Conservation (phyloP, 2,113 vertebrate genomes). For the Channa maculata region DNA sequence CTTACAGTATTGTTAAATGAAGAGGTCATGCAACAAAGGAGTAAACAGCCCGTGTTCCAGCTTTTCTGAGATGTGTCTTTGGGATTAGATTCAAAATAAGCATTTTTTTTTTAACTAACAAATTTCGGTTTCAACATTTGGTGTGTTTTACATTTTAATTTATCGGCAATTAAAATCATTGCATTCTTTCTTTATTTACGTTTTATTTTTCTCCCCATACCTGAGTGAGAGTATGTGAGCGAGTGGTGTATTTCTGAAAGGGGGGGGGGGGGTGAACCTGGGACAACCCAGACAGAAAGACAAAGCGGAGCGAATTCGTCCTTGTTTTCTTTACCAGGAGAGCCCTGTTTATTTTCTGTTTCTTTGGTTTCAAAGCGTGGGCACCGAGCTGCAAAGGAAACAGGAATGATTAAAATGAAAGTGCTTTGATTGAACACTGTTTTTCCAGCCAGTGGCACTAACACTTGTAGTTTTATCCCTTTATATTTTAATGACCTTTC, state of each 20-base stretch:
- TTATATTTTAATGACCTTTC: slow-evolving; percentile 68
- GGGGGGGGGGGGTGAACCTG: background rate
- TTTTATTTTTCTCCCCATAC: background rate
- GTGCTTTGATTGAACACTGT: slow-evolving; percentile 77
- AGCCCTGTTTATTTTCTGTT: slow-evolving; percentile 81
- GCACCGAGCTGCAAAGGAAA: slow-evolving; percentile 76
- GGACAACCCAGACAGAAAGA: slow-evolving; percentile 56
- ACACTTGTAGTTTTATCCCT: slow-evolving; percentile 76
- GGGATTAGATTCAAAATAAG: no score
- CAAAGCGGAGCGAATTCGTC: slow-evolving; percentile 58
- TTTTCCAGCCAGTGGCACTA: slow-evolving; percentile 81
- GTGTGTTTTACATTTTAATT: no score
- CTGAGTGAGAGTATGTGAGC: background rate
- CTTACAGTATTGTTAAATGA: no score
- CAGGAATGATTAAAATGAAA: slow-evolving; percentile 79
- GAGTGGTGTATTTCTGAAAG: slow-evolving; percentile 7
- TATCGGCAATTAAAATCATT: no score
- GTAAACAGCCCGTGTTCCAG: no score
- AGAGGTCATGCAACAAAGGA: no score
- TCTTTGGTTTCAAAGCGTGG: slow-evolving; percentile 83
- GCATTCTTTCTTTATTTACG: no score
- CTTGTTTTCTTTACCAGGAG: slow-evolving; percentile 78
- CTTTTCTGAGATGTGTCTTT: no score
- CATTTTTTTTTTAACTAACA: no score
- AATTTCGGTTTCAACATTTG: no score